Conservation (phyloP, 2,113 vertebrate species). For the Callaeas wilsoni region DNA sequence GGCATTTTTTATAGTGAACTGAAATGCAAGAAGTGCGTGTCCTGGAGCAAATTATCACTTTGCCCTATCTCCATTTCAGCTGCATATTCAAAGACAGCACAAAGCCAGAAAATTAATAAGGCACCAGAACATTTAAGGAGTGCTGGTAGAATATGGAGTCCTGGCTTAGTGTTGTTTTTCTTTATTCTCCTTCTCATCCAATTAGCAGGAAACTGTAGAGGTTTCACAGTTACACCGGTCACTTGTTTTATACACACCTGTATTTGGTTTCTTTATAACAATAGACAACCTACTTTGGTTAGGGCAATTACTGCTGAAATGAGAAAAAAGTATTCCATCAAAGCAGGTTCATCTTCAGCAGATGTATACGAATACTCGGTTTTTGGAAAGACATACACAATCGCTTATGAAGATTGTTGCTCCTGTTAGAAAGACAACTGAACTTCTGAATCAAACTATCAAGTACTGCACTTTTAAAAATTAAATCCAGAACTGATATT, state of each 20-base stretch:
- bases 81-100: conserved; percentile 8
- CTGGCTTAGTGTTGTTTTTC: neutral
- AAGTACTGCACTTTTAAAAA: neutral
- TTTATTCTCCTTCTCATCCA: neutral
- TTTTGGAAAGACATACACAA: neutral
- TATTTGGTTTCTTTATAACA: neutral
- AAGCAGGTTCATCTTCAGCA: neutral
- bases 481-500: neutral
- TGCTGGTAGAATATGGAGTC: neutral
- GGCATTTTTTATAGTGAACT: conserved; percentile 47
- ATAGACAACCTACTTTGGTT: neutral
- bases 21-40: conserved; percentile 47
- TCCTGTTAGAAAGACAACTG: neutral
- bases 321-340: neutral
- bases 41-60: conserved; percentile 24
- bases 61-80: neutral
- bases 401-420: neutral
- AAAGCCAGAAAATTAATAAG: conserved; percentile 32
- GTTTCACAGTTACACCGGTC: neutral
- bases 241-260: neutral
- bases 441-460: neutral
- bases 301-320: neutral
- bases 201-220: neutral
- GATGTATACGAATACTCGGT: neutral
- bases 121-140: neutral